phyloP scores from a whole-genome alignment of 1,140 invertebrate species.

The Hylaeus anthracinus region DNA sequence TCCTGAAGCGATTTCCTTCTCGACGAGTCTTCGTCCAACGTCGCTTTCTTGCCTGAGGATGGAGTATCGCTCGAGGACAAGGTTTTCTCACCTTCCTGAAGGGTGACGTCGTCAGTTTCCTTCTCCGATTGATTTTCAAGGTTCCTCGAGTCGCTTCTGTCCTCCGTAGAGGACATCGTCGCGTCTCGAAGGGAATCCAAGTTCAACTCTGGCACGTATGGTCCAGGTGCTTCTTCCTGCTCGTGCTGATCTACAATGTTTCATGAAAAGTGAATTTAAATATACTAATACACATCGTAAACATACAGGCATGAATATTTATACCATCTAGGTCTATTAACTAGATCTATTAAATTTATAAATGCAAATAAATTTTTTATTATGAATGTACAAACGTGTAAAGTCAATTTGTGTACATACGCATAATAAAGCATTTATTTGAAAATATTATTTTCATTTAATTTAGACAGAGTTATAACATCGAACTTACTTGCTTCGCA shows the following conservation, averaged over 20 bases:
- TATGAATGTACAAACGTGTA: too few species aligned
- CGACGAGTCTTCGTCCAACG: background rate
- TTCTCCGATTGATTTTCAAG: conserved; percentile 46
- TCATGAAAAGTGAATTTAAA: too few species aligned
- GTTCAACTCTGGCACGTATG: conserved; percentile 75
- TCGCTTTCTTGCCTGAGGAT: conserved; percentile 39
- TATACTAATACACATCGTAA: too few species aligned
- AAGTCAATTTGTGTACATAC: too few species aligned
- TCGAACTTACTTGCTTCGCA: background rate
- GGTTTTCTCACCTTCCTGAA: conserved; percentile 50
- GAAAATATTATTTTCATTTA: too few species aligned
- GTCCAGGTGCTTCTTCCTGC: conserved; percentile 23
- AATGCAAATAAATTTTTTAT: too few species aligned
- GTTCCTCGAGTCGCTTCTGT: conserved; percentile 49
- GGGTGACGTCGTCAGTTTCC: background rate
- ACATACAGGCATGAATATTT: too few species aligned
- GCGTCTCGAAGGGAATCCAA: conserved; percentile 74
- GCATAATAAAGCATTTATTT: too few species aligned
- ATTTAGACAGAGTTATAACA: too few species aligned
- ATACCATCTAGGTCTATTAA: too few species aligned
- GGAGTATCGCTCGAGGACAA: conserved; percentile 47
- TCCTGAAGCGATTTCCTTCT: background rate
- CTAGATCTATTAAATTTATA: too few species aligned
- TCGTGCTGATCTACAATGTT: conserved; percentile 36
- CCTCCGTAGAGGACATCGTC: conserved; percentile 66